These are phyloP conservation scores for Trinorchestia longiramus DNA, from an alignment of 1,140 invertebrate genomes.

Conservation along the genomic window DNA sequence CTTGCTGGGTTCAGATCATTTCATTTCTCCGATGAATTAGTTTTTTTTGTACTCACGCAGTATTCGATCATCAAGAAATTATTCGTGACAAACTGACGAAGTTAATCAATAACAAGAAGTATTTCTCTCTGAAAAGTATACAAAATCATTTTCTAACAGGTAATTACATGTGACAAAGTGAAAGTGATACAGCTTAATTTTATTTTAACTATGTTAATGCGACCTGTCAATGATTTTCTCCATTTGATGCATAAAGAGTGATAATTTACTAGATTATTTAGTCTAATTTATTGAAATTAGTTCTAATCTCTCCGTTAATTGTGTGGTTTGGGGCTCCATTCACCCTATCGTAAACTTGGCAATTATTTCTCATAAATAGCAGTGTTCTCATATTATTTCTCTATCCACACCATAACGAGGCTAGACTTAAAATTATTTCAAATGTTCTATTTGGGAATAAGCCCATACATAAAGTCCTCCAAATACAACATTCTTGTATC, in stretches of 20 bases:
- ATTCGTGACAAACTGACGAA: too few relatives aligned
- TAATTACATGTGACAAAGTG: neutral
- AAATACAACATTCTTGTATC: neutral
- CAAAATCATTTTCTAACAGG: neutral
- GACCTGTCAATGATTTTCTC: neutral
- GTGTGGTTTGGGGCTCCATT: neutral
- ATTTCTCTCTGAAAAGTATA: neutral
- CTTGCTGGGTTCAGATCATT: neutral
- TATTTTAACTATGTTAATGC: neutral
- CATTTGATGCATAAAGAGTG: neutral
- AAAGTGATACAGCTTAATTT: neutral
- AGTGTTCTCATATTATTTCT: neutral
- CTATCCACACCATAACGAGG: neutral
- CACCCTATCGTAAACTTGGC: neutral
- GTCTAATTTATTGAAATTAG: neutral
- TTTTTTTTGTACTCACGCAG: neutral
- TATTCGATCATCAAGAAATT: neutral
- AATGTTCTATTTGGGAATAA: neutral
- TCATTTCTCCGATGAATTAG: neutral
- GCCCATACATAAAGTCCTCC: neutral
- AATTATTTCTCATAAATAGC: neutral
- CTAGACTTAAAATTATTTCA: neutral
- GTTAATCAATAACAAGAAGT: too few relatives aligned
- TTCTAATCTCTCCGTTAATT: neutral
- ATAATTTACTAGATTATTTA: neutral